Evolutionary conservation across 2,888 invertebrate species (phyloP).

Genomic region (Choristoneura rosaceana): DNA sequence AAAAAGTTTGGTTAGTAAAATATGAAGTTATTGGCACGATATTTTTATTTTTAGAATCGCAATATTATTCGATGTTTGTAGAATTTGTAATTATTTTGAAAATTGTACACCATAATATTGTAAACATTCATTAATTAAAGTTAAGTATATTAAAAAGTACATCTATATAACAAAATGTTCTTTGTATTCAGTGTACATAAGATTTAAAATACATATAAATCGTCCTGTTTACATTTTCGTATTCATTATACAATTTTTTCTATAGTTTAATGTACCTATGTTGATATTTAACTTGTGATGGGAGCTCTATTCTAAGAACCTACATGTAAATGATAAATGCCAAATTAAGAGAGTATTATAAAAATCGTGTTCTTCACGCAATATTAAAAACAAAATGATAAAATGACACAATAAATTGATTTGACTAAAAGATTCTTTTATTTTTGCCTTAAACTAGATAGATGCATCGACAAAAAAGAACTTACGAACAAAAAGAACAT

Average conservation of each 20-base stretch:
- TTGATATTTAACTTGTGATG: constrained; percentile 57
- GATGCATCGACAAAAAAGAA: too few species aligned
- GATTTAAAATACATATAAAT: constrained; percentile 42
- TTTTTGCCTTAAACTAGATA: constrained; percentile 36
- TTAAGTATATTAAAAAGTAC: not conserved
- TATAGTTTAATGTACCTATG: constrained; percentile 54
- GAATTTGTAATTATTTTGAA: not conserved
- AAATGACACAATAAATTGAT: constrained; percentile 63
- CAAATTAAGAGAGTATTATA: constrained; percentile 58
- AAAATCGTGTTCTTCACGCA: constrained; percentile 64
- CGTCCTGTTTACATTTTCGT: constrained; percentile 69
- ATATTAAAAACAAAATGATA: constrained; percentile 53
- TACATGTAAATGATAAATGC: constrained; percentile 44
- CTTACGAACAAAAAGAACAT: too few species aligned
- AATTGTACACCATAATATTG: not conserved
- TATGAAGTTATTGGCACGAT: too few species aligned
- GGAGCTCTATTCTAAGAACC: constrained; percentile 50
- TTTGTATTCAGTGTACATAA: constrained; percentile 30
- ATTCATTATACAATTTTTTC: constrained; percentile 64
- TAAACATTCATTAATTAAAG: not conserved
- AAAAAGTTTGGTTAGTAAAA: too few species aligned
- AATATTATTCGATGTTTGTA: not conserved
- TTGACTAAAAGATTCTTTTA: constrained; percentile 60
- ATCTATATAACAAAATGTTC: constrained; percentile 13
- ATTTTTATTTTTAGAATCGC: not conserved